Percentiles rank a stretch among this genome's conserved stretches.
These are phyloP conservation scores for Otocyon megalotis DNA, from an alignment of 2,113 vertebrate species.

Conservation along the genomic window DNA sequence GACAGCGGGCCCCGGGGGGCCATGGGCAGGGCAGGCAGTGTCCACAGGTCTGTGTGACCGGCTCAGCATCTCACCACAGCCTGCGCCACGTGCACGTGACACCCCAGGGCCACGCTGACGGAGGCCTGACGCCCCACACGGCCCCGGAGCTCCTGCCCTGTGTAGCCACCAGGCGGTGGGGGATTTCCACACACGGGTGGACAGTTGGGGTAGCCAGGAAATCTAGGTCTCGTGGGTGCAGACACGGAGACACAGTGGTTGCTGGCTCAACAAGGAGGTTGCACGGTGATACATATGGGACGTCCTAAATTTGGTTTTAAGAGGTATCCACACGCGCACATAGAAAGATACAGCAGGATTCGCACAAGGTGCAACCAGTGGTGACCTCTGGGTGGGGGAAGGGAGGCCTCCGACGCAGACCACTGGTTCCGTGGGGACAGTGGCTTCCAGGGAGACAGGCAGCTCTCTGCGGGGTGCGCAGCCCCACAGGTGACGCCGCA, in stretches of 20 bases:
- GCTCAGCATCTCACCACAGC: background rate
- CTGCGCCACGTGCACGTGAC: fast-evolving
- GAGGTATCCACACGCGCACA: fast-evolving
- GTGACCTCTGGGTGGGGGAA: background rate
- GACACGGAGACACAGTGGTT: fast-evolving
- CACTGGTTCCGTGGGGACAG: too few species aligned
- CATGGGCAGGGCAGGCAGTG: background rate
- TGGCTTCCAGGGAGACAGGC: too few species aligned
- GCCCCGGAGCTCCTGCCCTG: too few species aligned
- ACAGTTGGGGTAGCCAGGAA: too few species aligned
- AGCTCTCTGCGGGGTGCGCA: too few species aligned
- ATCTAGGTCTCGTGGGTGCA: fast-evolving
- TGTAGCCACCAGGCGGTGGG: background rate
- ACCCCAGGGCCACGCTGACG: too few species aligned
- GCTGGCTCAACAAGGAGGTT: too few species aligned
- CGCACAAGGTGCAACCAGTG: fast-evolving
- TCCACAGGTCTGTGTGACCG: fast-evolving
- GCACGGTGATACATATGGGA: background rate
- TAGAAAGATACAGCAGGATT: background rate
- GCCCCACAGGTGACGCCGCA: background rate
- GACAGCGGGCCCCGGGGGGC: background rate
- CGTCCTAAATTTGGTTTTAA: background rate
- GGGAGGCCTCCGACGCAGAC: fast-evolving
- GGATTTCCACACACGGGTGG: background rate
- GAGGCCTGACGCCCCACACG: background rate